These are phyloP conservation scores for Polydrusus tereticollis DNA, from an alignment of 2,888 invertebrate genomes.

Conservation along the genomic window DNA sequence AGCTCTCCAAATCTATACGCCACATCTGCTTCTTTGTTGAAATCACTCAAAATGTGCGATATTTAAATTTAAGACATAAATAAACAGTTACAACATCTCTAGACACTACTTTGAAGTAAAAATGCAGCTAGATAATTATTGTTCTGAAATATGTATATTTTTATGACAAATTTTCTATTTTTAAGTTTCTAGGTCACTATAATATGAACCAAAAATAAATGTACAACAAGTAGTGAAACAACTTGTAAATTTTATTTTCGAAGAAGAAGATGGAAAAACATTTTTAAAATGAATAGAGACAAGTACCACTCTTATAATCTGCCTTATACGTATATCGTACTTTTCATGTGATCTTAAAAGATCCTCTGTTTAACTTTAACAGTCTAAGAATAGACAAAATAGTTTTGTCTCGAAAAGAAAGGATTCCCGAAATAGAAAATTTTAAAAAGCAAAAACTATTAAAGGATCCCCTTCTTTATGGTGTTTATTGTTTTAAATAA, in stretches of 20 bases:
- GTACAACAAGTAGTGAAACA: slow-evolving; percentile 24
- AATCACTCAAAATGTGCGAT: slow-evolving; percentile 12
- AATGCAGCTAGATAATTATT: slow-evolving; percentile 23
- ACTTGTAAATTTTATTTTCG: slow-evolving; percentile 13
- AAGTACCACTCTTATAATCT: no score
- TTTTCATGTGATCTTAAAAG: background rate
- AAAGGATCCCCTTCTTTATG: background rate
- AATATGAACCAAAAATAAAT: slow-evolving; percentile 35
- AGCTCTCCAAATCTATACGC: background rate
- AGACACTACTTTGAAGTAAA: slow-evolving; percentile 23
- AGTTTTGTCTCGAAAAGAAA: background rate
- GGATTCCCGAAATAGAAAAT: slow-evolving; percentile 6
- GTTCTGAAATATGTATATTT: slow-evolving; percentile 13
- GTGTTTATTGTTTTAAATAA: background rate
- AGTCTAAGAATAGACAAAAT: slow-evolving; percentile 4
- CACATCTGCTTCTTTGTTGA: background rate
- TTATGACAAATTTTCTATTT: slow-evolving; percentile 39
- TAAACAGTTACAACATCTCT: slow-evolving; percentile 20
- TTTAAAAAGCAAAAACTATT: background rate
- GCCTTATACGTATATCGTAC: background rate
- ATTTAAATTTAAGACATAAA: slow-evolving; percentile 26
- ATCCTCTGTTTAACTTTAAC: background rate
- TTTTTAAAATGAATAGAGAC: no score
- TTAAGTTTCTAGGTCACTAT: slow-evolving; percentile 31
- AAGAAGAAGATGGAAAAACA: no score